A percentile compares a stretch with the other conserved stretches of the same genome.
Conservation (phyloP, 2,113 vertebrate genomes). For the Vidua chalybeata region DNA sequence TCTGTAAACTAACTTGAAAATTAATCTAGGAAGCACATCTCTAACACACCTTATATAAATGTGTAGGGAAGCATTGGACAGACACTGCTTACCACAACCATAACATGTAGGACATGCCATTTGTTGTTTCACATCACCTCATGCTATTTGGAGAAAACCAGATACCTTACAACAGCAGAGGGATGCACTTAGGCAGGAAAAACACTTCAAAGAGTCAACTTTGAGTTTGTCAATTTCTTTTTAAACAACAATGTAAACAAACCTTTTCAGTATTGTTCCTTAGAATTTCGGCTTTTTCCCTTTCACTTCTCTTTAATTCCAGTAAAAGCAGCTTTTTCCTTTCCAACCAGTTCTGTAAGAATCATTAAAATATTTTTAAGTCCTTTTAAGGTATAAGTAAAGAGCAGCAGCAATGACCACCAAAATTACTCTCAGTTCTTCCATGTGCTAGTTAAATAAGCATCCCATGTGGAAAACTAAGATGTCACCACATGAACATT, state of each 20-base stretch:
- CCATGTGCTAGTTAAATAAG: background rate
- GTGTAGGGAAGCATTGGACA: background rate
- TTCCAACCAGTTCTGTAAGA: slow-evolving; percentile 88
- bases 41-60: background rate
- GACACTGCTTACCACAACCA: background rate
- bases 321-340: slow-evolving; percentile 82
- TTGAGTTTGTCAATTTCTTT: background rate
- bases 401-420: background rate
- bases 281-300: slow-evolving; percentile 79
- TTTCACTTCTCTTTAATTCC: slow-evolving; percentile 78
- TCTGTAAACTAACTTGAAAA: background rate
- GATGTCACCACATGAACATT: background rate
- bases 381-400: background rate
- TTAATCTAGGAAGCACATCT: background rate
- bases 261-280: slow-evolving; percentile 82
- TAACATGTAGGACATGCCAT: background rate
- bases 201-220: background rate
- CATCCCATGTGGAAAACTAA: background rate
- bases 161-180: background rate
- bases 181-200: background rate
- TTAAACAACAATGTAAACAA: background rate
- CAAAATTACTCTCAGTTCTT: background rate
- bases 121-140: background rate
- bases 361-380: background rate
- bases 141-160: background rate